These are phyloP conservation scores for Lagopus leucura DNA, from an alignment of 2,113 vertebrate species.

Conservation along the genomic window DNA sequence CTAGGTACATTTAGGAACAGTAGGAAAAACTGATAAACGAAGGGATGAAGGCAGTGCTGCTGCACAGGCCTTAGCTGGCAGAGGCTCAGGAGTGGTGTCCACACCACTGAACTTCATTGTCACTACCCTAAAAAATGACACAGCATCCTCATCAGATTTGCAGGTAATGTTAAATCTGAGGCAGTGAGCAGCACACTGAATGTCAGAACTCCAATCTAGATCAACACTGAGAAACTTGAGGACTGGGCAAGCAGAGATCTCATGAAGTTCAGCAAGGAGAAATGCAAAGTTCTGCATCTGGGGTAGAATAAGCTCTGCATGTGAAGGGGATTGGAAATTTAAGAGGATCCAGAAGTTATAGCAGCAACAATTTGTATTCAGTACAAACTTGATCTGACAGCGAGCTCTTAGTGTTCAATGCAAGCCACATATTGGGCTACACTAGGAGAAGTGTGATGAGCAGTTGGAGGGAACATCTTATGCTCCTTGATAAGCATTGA, in stretches of 20 bases:
- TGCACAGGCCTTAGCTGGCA: background rate
- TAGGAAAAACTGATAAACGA: background rate
- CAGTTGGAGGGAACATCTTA: background rate
- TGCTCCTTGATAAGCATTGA: background rate
- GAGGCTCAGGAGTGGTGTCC: background rate
- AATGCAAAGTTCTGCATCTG: background rate
- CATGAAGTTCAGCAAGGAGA: background rate
- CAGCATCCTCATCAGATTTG: background rate
- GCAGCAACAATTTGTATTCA: background rate
- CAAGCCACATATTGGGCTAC: background rate
- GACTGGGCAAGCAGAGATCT: background rate
- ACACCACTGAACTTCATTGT: background rate
- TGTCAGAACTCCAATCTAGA: background rate
- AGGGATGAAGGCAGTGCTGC: background rate
- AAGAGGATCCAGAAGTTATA: background rate
- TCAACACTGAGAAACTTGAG: background rate
- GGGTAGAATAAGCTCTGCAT: background rate
- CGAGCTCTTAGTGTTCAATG: background rate
- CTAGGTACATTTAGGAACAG: background rate
- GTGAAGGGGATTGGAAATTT: accelerated
- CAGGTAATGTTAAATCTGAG: background rate
- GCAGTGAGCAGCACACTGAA: background rate
- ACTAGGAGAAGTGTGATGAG: background rate
- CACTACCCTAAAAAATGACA: background rate
- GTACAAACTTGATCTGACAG: background rate